These are phyloP conservation scores for Eupithecia inturbata DNA, from an alignment of 2,888 invertebrate species.

Conservation along the genomic window DNA sequence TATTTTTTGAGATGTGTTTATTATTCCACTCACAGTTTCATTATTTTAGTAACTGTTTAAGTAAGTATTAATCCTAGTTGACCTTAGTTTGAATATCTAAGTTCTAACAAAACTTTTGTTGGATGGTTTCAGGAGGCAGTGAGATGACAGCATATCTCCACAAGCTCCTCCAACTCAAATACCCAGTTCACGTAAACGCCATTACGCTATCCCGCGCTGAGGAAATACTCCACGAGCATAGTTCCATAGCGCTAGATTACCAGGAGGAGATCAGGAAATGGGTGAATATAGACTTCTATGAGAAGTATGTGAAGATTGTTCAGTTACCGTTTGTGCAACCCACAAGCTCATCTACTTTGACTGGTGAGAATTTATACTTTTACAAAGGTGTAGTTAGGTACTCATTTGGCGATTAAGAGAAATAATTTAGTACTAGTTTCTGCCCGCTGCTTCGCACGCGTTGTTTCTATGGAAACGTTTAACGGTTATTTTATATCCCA, in stretches of 20 bases:
- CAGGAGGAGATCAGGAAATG: slow-evolving; percentile 91
- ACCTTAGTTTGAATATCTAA: not conserved
- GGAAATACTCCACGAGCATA: slow-evolving; percentile 92
- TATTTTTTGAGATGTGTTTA: too few species aligned
- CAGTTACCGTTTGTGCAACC: slow-evolving; percentile 92
- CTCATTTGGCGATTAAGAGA: too few species aligned
- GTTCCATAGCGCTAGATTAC: slow-evolving; percentile 91
- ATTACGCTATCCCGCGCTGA: slow-evolving; percentile 94
- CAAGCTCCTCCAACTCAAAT: slow-evolving; percentile 94
- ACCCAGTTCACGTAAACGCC: slow-evolving; percentile 94
- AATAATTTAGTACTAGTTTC: too few species aligned
- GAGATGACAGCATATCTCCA: slow-evolving; percentile 94
- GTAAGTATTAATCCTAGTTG: too few species aligned
- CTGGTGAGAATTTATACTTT: slow-evolving; percentile 68
- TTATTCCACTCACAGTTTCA: too few species aligned
- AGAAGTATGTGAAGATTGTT: slow-evolving; percentile 91
- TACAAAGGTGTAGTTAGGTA: too few species aligned
- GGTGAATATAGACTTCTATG: slow-evolving; percentile 92
- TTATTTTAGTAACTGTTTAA: too few species aligned
- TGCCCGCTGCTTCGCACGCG: too few species aligned
- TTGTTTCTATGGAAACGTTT: too few species aligned
- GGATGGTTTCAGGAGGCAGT: slow-evolving; percentile 85
- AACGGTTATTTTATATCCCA: too few species aligned
- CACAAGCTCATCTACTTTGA: slow-evolving; percentile 85
- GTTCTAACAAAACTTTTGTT: not conserved